Conservation (phyloP, 2,797 vertebrate species). For the Synanceia verrucosa region DNA sequence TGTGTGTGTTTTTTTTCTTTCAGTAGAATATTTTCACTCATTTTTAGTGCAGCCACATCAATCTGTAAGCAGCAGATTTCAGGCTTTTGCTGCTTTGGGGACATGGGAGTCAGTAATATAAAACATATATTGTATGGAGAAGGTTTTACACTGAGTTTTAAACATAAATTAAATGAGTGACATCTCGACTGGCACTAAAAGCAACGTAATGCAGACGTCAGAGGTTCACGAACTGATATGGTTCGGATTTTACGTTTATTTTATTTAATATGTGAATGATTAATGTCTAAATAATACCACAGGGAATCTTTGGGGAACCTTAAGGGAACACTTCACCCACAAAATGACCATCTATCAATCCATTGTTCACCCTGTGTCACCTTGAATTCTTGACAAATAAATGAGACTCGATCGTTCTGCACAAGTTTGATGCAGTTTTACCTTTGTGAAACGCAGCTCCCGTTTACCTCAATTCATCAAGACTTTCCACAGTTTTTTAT, state of each 20-base stretch:
- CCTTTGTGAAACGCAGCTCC: no score
- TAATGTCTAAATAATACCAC: no score
- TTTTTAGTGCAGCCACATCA: constrained; percentile 29
- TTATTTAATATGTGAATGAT: no score
- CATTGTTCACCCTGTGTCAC: no score
- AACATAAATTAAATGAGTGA: not conserved
- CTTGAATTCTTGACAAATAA: no score
- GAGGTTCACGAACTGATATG: not conserved
- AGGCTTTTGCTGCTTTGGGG: constrained; percentile 34
- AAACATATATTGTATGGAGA: not conserved
- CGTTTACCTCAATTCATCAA: no score
- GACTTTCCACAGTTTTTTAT: no score
- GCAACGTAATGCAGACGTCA: not conserved
- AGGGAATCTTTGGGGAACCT: not conserved
- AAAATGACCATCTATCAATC: no score
- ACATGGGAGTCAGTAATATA: constrained; percentile 12
- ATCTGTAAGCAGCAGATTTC: constrained; percentile 45
- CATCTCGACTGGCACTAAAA: not conserved
- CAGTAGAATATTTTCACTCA: constrained; percentile 37
- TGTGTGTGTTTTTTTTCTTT: constrained; percentile 53
- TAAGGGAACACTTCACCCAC: not conserved
- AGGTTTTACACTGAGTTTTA: not conserved
- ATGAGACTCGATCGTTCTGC: no score
- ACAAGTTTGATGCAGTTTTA: no score
- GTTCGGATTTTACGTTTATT: no score